Evolutionary conservation across 2,797 vertebrate genomes (phyloP).

Genomic region (Scolopax bukidnonensis): DNA sequence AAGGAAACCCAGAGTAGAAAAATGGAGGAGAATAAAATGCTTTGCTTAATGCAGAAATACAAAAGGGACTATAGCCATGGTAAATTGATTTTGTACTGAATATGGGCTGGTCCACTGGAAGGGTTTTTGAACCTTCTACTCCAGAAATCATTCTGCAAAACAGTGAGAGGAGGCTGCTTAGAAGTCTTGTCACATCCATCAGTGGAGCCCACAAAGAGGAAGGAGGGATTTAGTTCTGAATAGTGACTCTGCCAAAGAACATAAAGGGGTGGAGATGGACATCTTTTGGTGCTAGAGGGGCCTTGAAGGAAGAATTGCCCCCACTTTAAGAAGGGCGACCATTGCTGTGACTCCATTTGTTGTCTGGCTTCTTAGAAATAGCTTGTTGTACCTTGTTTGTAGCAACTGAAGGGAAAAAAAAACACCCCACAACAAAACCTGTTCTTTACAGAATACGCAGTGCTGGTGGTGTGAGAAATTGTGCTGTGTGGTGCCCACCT

Average conservation of each 20-base stretch:
- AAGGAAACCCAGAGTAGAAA: slow-evolving; percentile 40
- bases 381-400: background rate
- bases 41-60: slow-evolving; percentile 59
- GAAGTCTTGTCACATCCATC: slow-evolving; percentile 79
- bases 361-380: background rate
- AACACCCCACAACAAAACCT: background rate
- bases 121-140: slow-evolving; percentile 67
- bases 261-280: slow-evolving; percentile 60
- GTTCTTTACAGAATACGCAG: background rate
- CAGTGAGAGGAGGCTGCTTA: slow-evolving; percentile 73
- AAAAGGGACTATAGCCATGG: slow-evolving; percentile 68
- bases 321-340: background rate
- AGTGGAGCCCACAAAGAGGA: slow-evolving; percentile 56
- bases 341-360: background rate
- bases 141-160: slow-evolving; percentile 72
- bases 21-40: slow-evolving; percentile 51
- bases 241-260: slow-evolving; percentile 71
- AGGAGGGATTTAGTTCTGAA: slow-evolving; percentile 68
- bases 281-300: slow-evolving; percentile 57
- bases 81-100: slow-evolving; percentile 76
- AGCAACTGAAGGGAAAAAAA: background rate
- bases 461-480: background rate
- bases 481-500: background rate
- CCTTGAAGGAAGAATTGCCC: slow-evolving; percentile 46
- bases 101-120: slow-evolving; percentile 58